Percentiles rank a stretch among this genome's conserved stretches.
Evolutionary conservation across 2,888 invertebrate species (phyloP).

Genomic region (Megastigmus dorsalis): DNA sequence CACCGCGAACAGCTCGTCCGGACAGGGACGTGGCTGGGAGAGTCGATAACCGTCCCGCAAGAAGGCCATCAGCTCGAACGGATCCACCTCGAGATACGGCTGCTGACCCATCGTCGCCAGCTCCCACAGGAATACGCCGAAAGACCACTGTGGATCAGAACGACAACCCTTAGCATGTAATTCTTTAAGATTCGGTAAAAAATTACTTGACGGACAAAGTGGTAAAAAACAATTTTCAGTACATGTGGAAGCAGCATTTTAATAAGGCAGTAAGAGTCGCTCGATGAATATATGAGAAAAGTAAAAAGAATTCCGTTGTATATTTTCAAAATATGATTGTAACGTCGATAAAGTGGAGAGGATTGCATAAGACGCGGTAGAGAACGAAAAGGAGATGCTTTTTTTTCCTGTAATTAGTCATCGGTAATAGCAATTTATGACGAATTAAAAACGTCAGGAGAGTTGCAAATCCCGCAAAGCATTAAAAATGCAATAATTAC

Average conservation of each 20-base stretch:
- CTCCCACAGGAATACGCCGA: slow-evolving; percentile 97
- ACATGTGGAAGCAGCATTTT: no score
- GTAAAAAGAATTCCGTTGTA: background rate
- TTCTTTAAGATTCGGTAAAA: background rate
- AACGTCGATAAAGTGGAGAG: background rate
- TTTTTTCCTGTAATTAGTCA: slow-evolving; percentile 16
- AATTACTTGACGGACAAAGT: no score
- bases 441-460: background rate
- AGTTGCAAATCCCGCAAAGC: no score
- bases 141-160: slow-evolving; percentile 85
- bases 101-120: slow-evolving; percentile 91
- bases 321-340: background rate
- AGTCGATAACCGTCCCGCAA: slow-evolving; percentile 92
- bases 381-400: background rate
- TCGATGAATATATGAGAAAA: no score
- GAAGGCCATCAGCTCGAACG: slow-evolving; percentile 92
- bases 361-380: background rate
- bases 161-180: no score
- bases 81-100: slow-evolving; percentile 93
- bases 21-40: slow-evolving; percentile 94
- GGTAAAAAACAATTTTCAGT: no score
- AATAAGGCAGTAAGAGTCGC: no score
- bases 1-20: slow-evolving; percentile 91
- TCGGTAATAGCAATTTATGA: background rate
- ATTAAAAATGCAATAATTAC: no score